phyloP scores from a whole-genome alignment of 2,888 invertebrate genomes.

The Operophtera brumata region DNA sequence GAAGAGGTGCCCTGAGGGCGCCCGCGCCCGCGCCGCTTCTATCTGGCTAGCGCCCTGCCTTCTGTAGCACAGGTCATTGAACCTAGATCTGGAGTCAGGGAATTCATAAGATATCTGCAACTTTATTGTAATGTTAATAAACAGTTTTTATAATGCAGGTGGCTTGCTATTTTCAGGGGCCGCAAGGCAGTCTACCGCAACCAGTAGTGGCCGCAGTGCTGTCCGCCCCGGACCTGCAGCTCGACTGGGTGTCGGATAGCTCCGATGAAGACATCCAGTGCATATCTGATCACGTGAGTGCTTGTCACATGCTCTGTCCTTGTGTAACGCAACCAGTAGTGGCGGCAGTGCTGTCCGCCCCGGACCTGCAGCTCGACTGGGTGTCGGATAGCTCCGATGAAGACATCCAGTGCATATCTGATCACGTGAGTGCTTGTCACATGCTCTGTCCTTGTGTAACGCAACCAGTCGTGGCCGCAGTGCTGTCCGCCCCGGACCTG shows the following conservation, averaged over 20 bases:
- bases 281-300: conserved; percentile 52
- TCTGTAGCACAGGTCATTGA: too few species aligned
- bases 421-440: conserved; percentile 15
- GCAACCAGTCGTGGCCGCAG: conserved; percentile 45
- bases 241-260: conserved; percentile 86
- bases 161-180: background rate
- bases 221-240: conserved; percentile 86
- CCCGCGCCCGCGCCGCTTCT: too few species aligned
- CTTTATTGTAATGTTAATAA: too few species aligned
- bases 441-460: too few species aligned
- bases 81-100: too few species aligned
- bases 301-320: too few species aligned
- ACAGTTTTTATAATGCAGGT: too few species aligned
- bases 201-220: conserved; percentile 62
- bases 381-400: conserved; percentile 83
- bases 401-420: conserved; percentile 76
- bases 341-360: conserved; percentile 81
- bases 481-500: conserved; percentile 85
- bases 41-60: too few species aligned
- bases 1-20: too few species aligned
- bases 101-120: too few species aligned
- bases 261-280: conserved; percentile 82
- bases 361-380: conserved; percentile 90
- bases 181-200: conserved; percentile 24
- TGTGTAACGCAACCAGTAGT: conserved; percentile 24